Evolutionary conservation across 1,140 invertebrate species (phyloP).

Genomic region (Rhizoglyphus robini): DNA sequence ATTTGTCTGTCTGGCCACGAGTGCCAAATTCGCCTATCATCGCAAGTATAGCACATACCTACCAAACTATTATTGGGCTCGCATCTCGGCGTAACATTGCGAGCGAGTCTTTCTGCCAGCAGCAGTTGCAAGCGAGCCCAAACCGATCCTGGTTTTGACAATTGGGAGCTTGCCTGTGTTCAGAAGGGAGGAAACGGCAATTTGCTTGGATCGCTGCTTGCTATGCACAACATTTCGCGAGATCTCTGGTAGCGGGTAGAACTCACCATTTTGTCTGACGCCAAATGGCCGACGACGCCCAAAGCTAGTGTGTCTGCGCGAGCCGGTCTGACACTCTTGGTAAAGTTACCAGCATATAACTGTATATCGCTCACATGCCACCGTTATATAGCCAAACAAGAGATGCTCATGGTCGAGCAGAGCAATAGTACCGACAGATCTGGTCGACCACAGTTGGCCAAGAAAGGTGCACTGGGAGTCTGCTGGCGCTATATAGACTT

Average conservation of each 20-base stretch:
- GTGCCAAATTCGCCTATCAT: not conserved
- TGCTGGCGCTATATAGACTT: not conserved
- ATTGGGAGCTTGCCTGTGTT: not conserved
- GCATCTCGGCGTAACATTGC: not conserved
- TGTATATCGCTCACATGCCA: no score
- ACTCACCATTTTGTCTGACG: not conserved
- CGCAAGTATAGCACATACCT: not conserved
- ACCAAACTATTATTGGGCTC: not conserved
- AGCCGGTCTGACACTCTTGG: not conserved
- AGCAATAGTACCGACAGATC: no score
- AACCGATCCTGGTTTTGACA: not conserved
- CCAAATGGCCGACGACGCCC: not conserved
- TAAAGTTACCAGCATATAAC: no score
- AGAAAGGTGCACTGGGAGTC: not conserved
- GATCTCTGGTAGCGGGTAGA: not conserved
- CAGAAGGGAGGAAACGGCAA: not conserved
- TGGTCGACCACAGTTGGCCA: not conserved
- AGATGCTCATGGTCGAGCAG: no score
- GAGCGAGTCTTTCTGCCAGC: no score
- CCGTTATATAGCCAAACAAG: no score
- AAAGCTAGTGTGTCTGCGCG: not conserved
- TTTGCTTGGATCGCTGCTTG: not conserved
- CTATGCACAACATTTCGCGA: not conserved
- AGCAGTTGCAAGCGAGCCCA: no score
- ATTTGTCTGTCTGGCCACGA: not conserved